phyloP scores from a whole-genome alignment of 2,797 vertebrate species.

The Cirrhinus molitorella region DNA sequence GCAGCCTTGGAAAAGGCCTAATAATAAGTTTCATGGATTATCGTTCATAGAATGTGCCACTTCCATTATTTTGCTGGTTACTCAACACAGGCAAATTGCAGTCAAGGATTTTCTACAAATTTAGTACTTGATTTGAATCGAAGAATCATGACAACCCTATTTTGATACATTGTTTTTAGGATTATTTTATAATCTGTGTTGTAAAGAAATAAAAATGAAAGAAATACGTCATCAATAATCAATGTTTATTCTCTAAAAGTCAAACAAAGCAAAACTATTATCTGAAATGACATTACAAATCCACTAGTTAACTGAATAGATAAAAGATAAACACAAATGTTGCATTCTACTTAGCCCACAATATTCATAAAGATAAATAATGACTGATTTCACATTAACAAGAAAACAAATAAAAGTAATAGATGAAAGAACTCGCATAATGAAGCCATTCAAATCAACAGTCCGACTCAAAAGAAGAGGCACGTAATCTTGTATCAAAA shows the following conservation, averaged over 20 bases:
- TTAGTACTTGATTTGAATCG: too few species aligned
- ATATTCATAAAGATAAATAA: neutral
- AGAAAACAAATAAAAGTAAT: neutral
- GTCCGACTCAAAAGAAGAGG: neutral
- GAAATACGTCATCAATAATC: neutral
- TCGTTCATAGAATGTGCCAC: too few species aligned
- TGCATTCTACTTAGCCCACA: neutral
- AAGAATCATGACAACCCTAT: too few species aligned
- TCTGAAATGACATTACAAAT: neutral
- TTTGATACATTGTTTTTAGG: neutral
- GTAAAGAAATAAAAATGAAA: neutral
- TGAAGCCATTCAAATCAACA: slow-evolving; percentile 30
- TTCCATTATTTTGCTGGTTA: too few species aligned
- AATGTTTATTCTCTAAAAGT: neutral
- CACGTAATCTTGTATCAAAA: neutral
- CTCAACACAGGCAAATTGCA: too few species aligned
- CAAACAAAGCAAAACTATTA: neutral
- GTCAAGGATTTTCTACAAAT: too few species aligned
- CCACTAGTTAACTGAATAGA: neutral
- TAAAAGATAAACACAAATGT: neutral
- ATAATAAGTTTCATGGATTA: too few species aligned
- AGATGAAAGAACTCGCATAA: slow-evolving; percentile 3
- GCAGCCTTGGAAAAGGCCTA: too few species aligned
- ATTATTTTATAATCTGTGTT: neutral
- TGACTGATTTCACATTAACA: slow-evolving; percentile 22